Base-by-base conservation (phyloP, 2,113 vertebrate genomes). In the Albula goreensis region DNA sequence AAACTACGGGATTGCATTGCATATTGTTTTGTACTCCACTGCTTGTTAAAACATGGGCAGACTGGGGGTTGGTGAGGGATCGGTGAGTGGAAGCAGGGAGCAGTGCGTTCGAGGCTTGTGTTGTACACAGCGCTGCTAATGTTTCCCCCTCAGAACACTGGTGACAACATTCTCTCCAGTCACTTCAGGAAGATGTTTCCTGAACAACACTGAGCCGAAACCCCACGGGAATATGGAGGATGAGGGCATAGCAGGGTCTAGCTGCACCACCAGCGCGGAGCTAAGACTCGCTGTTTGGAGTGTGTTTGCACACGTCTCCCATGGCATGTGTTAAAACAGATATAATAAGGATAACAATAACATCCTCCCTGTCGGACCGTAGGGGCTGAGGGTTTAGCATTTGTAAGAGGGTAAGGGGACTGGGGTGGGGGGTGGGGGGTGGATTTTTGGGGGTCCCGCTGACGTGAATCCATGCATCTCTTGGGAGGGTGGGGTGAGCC, bases 141-240 rank as follows among this genome's bases (percentile, higher is more conserved):
- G 53, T 81, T 85, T 80, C 22, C 19, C 31, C 84, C 8, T 13
- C 53, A 50, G 48, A 31, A 31, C 19, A 5, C 41, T 17, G 41
- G 52, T 50, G 84, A 51, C 17, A 12, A 57, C 57, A 51, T 78
- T 66, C 25, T 81, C 57, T 70, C 57, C 57, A 13, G 13, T 85
- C 22, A 15, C 7, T 17, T 78, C 56, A 85, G 78, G 78, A 70
- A 85, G 78, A 78, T 22, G 48, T 60, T 85, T 85, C 78, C 78
- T 81, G 53, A 50, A 85, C 31, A 80, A 60, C 84, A 80, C 77
- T 2, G 51, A 70, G n/a, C 50, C 51, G n/a, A 15, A 53, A 8
- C 31, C 83, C 74, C 50, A 50, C 5, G 66, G 50, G 83, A 53
- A 57, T n/a, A 56, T 19, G 51, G n/a, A 53, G 49, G 51, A 56